Base-by-base conservation (phyloP, 2,888 invertebrate genomes). In the Endomychus coccineus region DNA sequence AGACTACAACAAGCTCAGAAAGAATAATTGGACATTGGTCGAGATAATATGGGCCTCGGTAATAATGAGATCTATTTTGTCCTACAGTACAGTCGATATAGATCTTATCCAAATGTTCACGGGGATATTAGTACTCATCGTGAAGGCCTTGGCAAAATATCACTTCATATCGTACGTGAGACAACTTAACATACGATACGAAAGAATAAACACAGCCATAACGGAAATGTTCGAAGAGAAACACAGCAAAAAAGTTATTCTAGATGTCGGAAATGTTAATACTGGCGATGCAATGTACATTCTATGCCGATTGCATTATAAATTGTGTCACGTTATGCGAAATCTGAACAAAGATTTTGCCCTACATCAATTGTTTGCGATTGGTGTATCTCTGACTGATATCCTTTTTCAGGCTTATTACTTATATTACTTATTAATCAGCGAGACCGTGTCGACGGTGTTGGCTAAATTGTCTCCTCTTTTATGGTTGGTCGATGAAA, bases 391-490 rank as follows among this genome's bases (percentile, higher is more conserved):
- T 11, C 40, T 57, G 4, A 44, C 46, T 14, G 44, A 54, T 36
- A 48, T 57, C 27, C 35, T 58, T n/a, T 52, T 52, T 38, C 55
- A 57, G 32, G 41, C 50, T 6, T 58, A 54, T 42, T 53, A 51
- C 33, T 32, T 58, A 10, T 58, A 58, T 36, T 46, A 48, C 11
- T 40, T 51, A 17, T 25, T 53, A 6, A 42, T 46, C 2, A 50
- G 47, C 23, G 16, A 30, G 3, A 16, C 38, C 7, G 11, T 36
- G 7, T 33, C 44, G 4, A 43, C 31, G 9, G 16, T 40, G 7
- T 21, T 41, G 17, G 48, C 48, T 34, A 34, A 51, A 23, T 30
- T 35, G 3, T 48, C 45, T 14, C 48, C 53, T 12, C 17, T 50
- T 6, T 22, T 52, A 10, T 57, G 56, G 56, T 36, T 55, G 16